Base-by-base conservation (phyloP, 2,797 vertebrate species). In the Acropternis orthonyx region DNA sequence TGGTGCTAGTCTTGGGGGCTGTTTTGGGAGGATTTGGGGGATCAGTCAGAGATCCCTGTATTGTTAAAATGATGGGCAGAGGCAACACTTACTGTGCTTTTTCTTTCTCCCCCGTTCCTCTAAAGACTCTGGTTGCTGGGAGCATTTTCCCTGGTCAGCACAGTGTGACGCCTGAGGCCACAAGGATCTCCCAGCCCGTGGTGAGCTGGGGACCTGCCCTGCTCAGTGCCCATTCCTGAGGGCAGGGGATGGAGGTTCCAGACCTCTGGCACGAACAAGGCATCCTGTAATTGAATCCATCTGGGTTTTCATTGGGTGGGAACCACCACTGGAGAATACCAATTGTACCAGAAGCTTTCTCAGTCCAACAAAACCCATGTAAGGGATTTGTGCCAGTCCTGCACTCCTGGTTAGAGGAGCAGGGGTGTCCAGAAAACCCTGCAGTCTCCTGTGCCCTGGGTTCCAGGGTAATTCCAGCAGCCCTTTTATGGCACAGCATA, bases 261-360 rank as follows among this genome's bases (percentile, higher is more conserved):
- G 75, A 37, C 11, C 85, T 88, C 85, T 48, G 75, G 85, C 90
- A 72, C 58, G 65, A 88, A 72, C 65, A 75, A 58, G 75, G 21
- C 5, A 0, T 28, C 44, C 48, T 26, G 43, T 68, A 85, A 92
- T 88, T 20, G 2, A 77, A 93, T 48, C 88, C 96, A 91, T 66
- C 83, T 90, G 95, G 22, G 5, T 12, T 49, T 77, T 76, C 75
- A 18, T 37, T 44, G 95, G 77, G 83, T 96, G 92, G 92, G 91
- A 88, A 61, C 52, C 72, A 55, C 90, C 83, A 4, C 83, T 58
- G 62, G 76, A 69, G 62, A 92, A 84, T 72, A 30, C 32, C 62
- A 62, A 23, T 71, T 86, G 88, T 65, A 43, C 46, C 67, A 84
- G 86, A 56, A 65, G 80, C 17, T 75, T n/a, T 54, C 30, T 24